Percentiles rank a stretch among this genome's conserved stretches.
phyloP scores from a whole-genome alignment of 2,113 vertebrate genomes.

The Gavialis gangeticus region DNA sequence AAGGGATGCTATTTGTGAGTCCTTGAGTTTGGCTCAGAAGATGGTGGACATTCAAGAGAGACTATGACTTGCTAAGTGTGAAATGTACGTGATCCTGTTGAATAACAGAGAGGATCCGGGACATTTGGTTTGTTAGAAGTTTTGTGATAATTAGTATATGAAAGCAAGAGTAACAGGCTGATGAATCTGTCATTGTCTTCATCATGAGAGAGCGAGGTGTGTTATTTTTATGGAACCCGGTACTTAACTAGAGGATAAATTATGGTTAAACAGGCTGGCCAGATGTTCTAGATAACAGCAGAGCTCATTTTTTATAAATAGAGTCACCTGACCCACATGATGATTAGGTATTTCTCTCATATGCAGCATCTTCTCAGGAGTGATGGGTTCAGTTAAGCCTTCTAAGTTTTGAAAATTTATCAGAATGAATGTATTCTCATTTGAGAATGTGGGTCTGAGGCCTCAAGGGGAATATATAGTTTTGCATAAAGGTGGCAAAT shows the following conservation, averaged over 20 bases:
- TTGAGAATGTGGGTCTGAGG: background rate
- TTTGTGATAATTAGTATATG: background rate
- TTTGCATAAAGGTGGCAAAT: background rate
- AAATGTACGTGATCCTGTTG: background rate
- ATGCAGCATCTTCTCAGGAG: background rate
- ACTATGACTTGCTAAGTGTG: background rate
- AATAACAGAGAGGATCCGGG: background rate
- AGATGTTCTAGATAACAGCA: background rate
- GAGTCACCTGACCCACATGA: background rate
- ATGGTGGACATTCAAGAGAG: background rate
- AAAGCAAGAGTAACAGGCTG: background rate
- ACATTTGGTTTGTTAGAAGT: background rate
- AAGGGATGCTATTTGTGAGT: background rate
- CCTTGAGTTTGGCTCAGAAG: background rate
- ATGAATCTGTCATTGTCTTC: background rate
- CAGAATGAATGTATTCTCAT: background rate
- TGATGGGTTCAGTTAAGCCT: background rate
- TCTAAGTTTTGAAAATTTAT: background rate
- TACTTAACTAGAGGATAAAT: background rate
- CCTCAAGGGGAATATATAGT: background rate
- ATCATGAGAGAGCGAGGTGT: fast-evolving
- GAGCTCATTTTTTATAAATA: background rate
- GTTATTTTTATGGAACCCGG: background rate
- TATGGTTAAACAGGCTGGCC: background rate
- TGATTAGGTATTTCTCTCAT: background rate